A percentile compares a stretch with the other conserved stretches of the same genome.
Evolutionary conservation across 2,797 vertebrate genomes (phyloP).

Genomic region (Sitta carolinensis): DNA sequence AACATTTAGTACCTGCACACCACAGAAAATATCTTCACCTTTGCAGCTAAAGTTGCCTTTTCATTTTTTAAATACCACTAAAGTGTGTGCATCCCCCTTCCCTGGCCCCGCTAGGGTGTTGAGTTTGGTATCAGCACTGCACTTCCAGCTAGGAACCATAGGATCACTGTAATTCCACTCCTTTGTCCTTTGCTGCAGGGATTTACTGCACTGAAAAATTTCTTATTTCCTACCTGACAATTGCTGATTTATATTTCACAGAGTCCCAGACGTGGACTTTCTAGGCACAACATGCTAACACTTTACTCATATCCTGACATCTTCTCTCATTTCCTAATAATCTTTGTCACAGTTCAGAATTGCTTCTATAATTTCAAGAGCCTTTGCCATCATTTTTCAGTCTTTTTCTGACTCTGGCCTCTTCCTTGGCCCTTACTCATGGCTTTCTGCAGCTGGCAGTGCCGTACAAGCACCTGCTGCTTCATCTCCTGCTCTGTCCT

Average conservation of each 20-base stretch:
- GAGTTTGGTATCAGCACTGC: not conserved
- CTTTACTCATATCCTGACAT: not conserved
- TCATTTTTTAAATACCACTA: not conserved
- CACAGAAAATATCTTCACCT: not conserved
- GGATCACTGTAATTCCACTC: not conserved
- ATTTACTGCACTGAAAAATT: not conserved
- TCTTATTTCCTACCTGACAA: not conserved
- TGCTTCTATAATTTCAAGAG: not conserved
- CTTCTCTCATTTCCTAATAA: not conserved
- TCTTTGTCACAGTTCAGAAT: not conserved
- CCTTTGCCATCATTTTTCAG: not conserved
- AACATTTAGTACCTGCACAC: not conserved
- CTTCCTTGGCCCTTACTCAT: not conserved
- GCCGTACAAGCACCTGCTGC: not conserved
- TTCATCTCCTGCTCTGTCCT: not conserved
- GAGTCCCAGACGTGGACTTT: not conserved
- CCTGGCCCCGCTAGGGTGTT: accelerated
- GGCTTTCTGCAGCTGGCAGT: not conserved
- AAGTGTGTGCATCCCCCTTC: not conserved
- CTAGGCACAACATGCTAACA: not conserved
- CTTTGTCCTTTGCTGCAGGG: not conserved
- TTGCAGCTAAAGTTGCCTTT: not conserved
- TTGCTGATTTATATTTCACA: not conserved
- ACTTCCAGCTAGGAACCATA: not conserved
- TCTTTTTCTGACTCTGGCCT: not conserved